A percentile compares a stretch with the other conserved stretches of the same genome.
These are phyloP conservation scores for Ypsolopha scabrella DNA, from an alignment of 2,888 invertebrate species.

Conservation along the genomic window DNA sequence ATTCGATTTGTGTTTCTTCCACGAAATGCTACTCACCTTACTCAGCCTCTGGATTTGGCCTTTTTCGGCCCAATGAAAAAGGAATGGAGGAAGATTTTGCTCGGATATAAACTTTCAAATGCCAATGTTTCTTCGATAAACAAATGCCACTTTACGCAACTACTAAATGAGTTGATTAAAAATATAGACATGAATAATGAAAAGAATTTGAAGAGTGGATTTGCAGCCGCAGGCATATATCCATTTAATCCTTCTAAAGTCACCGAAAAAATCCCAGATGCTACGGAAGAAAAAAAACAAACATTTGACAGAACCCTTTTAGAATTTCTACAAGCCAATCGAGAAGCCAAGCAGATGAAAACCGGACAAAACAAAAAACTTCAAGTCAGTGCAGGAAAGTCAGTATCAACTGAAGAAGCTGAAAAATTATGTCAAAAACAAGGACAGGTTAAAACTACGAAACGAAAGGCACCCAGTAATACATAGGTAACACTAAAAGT, in stretches of 20 bases:
- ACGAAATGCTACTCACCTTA: conserved; percentile 4
- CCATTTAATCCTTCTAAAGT: conserved; percentile 4
- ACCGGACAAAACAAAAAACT: conserved; percentile 1
- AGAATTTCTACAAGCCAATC: conserved; percentile 1
- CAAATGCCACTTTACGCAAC: conserved; percentile 5
- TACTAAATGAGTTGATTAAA: conserved; percentile 1
- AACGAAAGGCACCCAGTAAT: background rate
- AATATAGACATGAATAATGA: conserved; percentile 1
- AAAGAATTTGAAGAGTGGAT: conserved; percentile 3
- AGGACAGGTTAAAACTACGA: background rate
- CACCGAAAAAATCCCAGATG: conserved; percentile 1
- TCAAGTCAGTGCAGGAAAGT: conserved; percentile 2
- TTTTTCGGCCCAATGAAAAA: conserved; percentile 5
- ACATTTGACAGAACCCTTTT: background rate
- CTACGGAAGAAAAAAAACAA: background rate
- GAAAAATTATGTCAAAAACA: conserved; percentile 1
- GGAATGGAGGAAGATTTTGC: conserved; percentile 3
- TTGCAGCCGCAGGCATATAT: conserved; percentile 4
- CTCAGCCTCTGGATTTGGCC: conserved; percentile 5
- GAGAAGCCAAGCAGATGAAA: conserved; percentile 1
- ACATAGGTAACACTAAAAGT: too few species aligned
- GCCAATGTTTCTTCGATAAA: background rate
- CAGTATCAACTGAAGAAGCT: conserved; percentile 3
- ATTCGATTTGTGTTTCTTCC: conserved; percentile 5
- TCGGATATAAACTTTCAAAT: conserved; percentile 2